A percentile compares a stretch with the other conserved stretches of the same genome.
phyloP scores from a whole-genome alignment of 2,888 invertebrate species.

The Nematopogon swammerdamellus region DNA sequence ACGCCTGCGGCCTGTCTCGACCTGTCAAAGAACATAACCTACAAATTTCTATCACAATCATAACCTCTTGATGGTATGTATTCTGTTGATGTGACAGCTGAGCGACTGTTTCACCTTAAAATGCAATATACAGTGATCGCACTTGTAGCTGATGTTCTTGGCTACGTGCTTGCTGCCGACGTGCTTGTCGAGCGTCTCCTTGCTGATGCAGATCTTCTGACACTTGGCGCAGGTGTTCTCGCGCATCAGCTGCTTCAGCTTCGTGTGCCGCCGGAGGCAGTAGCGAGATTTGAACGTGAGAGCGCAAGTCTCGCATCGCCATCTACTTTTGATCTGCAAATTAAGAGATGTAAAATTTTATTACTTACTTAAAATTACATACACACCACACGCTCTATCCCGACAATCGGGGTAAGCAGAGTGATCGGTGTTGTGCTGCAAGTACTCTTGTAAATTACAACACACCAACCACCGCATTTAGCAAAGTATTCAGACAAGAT shows the following conservation, averaged over 20 bases:
- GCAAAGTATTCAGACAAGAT: too few relatives aligned
- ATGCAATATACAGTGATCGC: conserved; percentile 35
- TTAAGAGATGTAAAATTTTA: conserved; percentile 12
- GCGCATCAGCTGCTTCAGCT: conserved; percentile 32
- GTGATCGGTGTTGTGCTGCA: too few relatives aligned
- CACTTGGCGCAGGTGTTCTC: conserved; percentile 42
- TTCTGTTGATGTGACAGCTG: conserved; percentile 30
- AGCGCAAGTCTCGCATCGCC: conserved; percentile 37
- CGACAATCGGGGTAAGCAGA: too few relatives aligned
- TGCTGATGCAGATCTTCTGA: conserved; percentile 37
- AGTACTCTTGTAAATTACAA: too few relatives aligned
- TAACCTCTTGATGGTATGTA: conserved; percentile 29
- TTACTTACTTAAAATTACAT: too few relatives aligned
- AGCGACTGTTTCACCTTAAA: conserved; percentile 39
- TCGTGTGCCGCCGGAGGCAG: conserved; percentile 38
- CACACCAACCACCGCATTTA: too few relatives aligned
- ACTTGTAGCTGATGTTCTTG: conserved; percentile 35
- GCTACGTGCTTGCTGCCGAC: conserved; percentile 35
- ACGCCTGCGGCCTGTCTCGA: too few relatives aligned
- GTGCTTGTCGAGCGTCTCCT: conserved; percentile 34
- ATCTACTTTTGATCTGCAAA: conserved; percentile 22
- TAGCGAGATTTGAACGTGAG: conserved; percentile 45
- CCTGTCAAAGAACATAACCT: too few relatives aligned
- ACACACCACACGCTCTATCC: too few relatives aligned
- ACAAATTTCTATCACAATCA: too few relatives aligned